Evolutionary conservation across 2,113 vertebrate genomes (phyloP).

Genomic region (Oriolus oriolus): DNA sequence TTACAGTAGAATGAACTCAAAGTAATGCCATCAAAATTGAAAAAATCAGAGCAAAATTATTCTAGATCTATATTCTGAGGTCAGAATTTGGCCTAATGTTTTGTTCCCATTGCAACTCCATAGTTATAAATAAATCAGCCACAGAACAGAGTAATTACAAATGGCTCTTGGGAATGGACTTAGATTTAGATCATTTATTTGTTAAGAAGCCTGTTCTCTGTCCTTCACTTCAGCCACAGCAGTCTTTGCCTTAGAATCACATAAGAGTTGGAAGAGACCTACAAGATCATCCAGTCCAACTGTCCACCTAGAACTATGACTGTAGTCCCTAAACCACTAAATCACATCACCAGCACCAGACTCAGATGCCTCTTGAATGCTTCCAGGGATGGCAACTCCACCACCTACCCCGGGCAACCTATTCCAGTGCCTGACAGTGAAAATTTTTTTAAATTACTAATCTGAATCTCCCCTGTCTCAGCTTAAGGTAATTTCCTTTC

Average conservation of each 20-base stretch:
- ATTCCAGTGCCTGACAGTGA: background rate
- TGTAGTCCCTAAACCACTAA: background rate
- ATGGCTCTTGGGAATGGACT: background rate
- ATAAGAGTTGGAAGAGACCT: background rate
- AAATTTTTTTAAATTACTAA: background rate
- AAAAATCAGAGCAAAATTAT: background rate
- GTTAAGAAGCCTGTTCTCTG: background rate
- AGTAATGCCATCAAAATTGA: background rate
- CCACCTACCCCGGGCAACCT: background rate
- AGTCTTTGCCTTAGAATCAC: background rate
- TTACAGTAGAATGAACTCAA: background rate
- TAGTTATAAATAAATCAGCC: background rate
- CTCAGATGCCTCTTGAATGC: background rate
- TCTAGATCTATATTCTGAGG: background rate
- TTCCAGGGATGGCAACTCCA: background rate
- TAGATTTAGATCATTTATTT: conserved; percentile 29
- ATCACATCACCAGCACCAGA: background rate
- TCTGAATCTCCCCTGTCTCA: background rate
- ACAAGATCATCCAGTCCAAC: background rate
- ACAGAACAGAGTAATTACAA: background rate
- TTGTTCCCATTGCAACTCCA: conserved; percentile 16
- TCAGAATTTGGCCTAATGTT: background rate
- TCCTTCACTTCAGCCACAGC: conserved; percentile 11
- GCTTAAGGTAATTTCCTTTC: background rate
- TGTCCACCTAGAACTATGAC: background rate